These are phyloP conservation scores for Spea bombifrons DNA, from an alignment of 2,113 vertebrate species.

Conservation along the genomic window DNA sequence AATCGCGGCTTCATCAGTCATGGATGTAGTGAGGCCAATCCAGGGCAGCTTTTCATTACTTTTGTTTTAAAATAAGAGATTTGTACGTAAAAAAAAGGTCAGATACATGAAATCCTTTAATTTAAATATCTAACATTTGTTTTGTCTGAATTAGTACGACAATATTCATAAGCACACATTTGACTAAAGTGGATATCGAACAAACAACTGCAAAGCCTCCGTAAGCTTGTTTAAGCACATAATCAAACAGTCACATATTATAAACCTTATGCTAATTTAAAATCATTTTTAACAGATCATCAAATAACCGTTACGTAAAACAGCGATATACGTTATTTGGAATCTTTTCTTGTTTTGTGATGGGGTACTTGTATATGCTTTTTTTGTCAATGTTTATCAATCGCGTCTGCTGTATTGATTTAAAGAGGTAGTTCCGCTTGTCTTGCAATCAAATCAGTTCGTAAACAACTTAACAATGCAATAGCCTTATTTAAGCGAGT, in stretches of 20 bases:
- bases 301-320: conserved; percentile 3
- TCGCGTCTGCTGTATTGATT: neutral
- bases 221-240: conserved; percentile 38
- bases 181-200: conserved; percentile 17
- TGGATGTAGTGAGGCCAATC: neutral
- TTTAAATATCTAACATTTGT: conserved; percentile 36
- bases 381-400: neutral
- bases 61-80: conserved; percentile 18
- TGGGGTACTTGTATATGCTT: neutral
- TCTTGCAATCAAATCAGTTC: neutral
- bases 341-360: neutral
- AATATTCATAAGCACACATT: conserved; percentile 44
- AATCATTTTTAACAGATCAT: conserved; percentile 6
- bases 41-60: conserved; percentile 11
- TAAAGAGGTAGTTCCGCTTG: conserved; percentile 14
- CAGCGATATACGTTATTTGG: conserved; percentile 1
- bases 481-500: conserved; percentile 2
- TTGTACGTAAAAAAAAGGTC: conserved; percentile 7
- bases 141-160: conserved; percentile 34
- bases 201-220: conserved; percentile 28
- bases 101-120: conserved; percentile 19
- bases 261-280: conserved; percentile 32
- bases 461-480: conserved; percentile 8
- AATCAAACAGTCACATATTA: conserved; percentile 35
- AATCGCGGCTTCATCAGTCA: conserved; percentile 10